Percentiles rank a stretch among this genome's conserved stretches.
Conservation (phyloP, 2,113 vertebrate species). For the Mobula birostris region DNA sequence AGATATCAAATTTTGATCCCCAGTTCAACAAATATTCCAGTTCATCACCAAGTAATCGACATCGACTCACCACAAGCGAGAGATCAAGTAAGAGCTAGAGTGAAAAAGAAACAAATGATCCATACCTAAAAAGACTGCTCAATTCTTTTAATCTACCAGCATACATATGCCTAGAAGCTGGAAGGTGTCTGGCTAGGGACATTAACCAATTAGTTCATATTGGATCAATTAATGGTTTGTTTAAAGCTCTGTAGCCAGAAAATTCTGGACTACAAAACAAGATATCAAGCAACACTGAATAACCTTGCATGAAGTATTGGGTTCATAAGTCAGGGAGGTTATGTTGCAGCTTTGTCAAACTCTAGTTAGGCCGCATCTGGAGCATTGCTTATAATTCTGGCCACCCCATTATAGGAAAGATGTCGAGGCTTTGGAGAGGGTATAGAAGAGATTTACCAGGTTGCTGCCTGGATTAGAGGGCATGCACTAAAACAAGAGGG, state of each 20-base stretch:
- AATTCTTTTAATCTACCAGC: constrained; percentile 33
- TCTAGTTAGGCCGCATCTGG: too few relatives aligned
- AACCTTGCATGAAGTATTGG: neutral
- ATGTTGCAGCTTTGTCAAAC: too few relatives aligned
- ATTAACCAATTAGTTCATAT: too few relatives aligned
- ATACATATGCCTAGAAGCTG: neutral
- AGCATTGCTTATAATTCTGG: too few relatives aligned
- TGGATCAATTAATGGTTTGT: neutral
- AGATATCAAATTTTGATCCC: constrained; percentile 62
- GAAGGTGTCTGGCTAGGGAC: too few relatives aligned
- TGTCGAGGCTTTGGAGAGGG: too few relatives aligned
- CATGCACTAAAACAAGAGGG: too few relatives aligned
- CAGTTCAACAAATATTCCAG: constrained; percentile 62
- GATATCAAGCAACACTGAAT: neutral
- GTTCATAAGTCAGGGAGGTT: too few relatives aligned
- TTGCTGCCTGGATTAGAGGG: too few relatives aligned
- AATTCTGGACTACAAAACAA: neutral
- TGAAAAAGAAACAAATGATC: neutral
- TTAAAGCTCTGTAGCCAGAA: neutral
- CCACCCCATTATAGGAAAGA: too few relatives aligned
- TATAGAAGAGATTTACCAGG: too few relatives aligned
- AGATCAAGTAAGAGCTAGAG: constrained; percentile 60
- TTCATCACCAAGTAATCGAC: constrained; percentile 60
- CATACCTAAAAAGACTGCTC: neutral
- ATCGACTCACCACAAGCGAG: constrained; percentile 56